These are phyloP conservation scores for Collichthys lucidus DNA, from an alignment of 2,113 vertebrate genomes.

Conservation along the genomic window DNA sequence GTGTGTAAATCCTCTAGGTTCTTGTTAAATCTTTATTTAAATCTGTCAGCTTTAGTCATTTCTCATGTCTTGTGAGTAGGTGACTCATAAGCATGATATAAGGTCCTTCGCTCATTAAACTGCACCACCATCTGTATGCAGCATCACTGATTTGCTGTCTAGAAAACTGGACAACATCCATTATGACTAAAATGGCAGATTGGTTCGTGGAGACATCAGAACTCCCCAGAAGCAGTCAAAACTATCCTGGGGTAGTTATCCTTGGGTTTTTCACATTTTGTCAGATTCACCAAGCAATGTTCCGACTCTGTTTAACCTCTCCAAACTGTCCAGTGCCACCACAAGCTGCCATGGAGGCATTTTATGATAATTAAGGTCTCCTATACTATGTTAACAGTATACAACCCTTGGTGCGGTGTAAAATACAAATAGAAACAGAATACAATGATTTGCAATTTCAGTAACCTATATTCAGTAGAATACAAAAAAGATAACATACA, in stretches of 20 bases:
- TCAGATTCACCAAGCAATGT: neutral
- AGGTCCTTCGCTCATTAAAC: neutral
- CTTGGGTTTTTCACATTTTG: neutral
- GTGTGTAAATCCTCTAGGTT: neutral
- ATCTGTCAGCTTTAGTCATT: neutral
- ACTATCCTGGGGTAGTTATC: neutral
- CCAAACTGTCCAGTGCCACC: neutral
- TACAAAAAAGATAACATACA: too few relatives aligned
- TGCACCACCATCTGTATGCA: neutral
- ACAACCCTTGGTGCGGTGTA: too few relatives aligned
- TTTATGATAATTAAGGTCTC: neutral
- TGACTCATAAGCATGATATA: neutral
- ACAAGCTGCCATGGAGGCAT: neutral
- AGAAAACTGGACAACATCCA: neutral
- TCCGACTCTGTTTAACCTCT: neutral
- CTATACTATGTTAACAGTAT: neutral
- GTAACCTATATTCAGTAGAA: too few relatives aligned
- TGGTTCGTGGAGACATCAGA: neutral
- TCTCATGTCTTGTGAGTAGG: neutral
- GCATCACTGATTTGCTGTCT: neutral
- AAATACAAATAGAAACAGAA: too few relatives aligned
- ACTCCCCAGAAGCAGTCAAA: neutral
- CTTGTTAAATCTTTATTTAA: neutral
- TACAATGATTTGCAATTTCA: too few relatives aligned
- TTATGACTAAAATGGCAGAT: neutral